Evolutionary conservation across 2,888 invertebrate species (phyloP).

Genomic region (Cepaea hortensis): DNA sequence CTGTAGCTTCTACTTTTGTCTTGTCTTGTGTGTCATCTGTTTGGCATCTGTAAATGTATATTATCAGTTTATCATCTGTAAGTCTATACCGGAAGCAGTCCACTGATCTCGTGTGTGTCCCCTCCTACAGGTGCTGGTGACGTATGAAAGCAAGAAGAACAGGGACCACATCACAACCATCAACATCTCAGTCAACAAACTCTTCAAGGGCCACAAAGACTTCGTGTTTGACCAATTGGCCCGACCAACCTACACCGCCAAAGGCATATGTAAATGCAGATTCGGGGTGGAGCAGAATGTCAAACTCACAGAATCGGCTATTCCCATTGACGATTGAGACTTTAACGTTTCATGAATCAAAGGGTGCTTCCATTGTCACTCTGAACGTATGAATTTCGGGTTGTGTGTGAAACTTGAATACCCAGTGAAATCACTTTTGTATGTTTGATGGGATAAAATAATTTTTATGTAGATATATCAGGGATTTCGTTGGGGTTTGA

Average conservation of each 20-base stretch:
- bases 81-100: too few species aligned
- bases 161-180: conserved; percentile 73
- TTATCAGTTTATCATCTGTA: too few species aligned
- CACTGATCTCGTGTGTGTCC: too few species aligned
- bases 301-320: conserved; percentile 66
- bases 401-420: background rate
- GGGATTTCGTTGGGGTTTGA: too few species aligned
- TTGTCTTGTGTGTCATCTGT: too few species aligned
- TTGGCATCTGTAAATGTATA: too few species aligned
- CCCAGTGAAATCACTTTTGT: too few species aligned
- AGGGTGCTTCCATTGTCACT: background rate
- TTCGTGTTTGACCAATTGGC: conserved; percentile 62
- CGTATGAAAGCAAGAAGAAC: conserved; percentile 73
- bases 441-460: too few species aligned
- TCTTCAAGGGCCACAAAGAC: conserved; percentile 68
- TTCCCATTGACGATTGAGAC: too few species aligned
- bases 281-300: conserved; percentile 76
- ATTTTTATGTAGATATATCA: too few species aligned
- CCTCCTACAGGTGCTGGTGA: conserved; percentile 58
- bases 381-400: background rate
- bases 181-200: conserved; percentile 70
- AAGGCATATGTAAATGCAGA: conserved; percentile 75
- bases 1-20: too few species aligned
- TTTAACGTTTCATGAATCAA: too few species aligned
- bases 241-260: conserved; percentile 65